Evolutionary conservation across 2,888 invertebrate genomes (phyloP).

Genomic region (Bombyx huttoni): DNA sequence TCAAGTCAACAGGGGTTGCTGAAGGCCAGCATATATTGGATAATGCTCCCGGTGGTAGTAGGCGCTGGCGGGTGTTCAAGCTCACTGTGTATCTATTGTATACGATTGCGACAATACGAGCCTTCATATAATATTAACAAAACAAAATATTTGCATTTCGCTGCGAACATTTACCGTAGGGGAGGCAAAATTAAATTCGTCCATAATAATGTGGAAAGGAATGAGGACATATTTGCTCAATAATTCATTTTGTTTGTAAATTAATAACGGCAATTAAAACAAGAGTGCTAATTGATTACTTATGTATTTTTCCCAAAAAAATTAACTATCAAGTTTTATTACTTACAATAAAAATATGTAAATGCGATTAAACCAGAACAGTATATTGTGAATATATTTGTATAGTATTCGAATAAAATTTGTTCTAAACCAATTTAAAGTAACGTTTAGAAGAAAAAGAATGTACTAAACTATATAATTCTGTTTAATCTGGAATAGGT

Average conservation of each 20-base stretch:
- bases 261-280: neutral
- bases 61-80: constrained; percentile 29
- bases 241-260: neutral
- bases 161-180: constrained; percentile 17
- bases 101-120: constrained; percentile 34
- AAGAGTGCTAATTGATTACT: no score
- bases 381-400: no score
- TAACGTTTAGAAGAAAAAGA: no score
- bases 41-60: constrained; percentile 23
- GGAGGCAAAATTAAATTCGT: constrained; percentile 10
- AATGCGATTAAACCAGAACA: no score
- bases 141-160: constrained; percentile 30
- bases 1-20: constrained; percentile 14
- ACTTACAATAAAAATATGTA: no score
- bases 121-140: constrained; percentile 35
- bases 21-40: constrained; percentile 19
- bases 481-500: no score
- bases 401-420: no score
- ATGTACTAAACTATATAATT: no score
- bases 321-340: no score
- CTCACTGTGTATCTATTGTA: constrained; percentile 29
- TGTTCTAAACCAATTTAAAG: no score
- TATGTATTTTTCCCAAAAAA: no score
- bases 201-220: neutral
- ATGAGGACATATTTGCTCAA: neutral